These are phyloP conservation scores for Nipponacmea schrenckii DNA, from an alignment of 2,888 invertebrate genomes.

Conservation along the genomic window DNA sequence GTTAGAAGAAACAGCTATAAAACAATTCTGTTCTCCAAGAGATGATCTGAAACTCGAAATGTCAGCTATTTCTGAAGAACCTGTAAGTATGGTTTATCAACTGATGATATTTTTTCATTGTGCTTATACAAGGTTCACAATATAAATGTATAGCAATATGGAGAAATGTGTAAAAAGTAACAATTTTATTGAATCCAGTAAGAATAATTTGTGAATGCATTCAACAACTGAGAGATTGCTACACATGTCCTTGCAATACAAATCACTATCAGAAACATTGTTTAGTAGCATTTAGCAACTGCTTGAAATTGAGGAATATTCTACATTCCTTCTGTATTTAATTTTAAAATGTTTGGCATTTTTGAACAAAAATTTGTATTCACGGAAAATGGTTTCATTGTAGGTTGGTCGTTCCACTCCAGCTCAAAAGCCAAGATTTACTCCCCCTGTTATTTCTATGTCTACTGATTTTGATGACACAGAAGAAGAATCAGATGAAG, in stretches of 20 bases:
- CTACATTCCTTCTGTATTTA: no score
- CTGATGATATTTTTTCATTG: no score
- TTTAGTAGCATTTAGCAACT: not conserved
- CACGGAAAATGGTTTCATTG: not conserved
- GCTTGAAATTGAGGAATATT: not conserved
- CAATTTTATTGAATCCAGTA: no score
- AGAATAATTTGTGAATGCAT: no score
- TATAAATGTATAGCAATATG: no score
- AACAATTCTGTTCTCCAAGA: constrained; percentile 58
- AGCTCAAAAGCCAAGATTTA: not conserved
- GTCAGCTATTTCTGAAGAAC: constrained; percentile 53
- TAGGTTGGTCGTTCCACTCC: not conserved
- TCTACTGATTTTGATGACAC: not conserved
- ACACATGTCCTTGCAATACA: no score
- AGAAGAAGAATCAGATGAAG: not conserved
- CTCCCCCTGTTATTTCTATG: not conserved
- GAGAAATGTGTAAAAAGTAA: no score
- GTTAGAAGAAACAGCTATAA: constrained; percentile 53
- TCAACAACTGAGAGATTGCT: no score
- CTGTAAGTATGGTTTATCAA: constrained; percentile 10
- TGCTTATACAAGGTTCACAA: no score
- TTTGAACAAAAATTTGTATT: no score
- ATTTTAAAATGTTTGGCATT: no score
- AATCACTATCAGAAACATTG: no score
- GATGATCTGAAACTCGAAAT: constrained; percentile 50